Evolutionary conservation across 2,888 invertebrate species (phyloP).

Genomic region (Noctua fimbriata): DNA sequence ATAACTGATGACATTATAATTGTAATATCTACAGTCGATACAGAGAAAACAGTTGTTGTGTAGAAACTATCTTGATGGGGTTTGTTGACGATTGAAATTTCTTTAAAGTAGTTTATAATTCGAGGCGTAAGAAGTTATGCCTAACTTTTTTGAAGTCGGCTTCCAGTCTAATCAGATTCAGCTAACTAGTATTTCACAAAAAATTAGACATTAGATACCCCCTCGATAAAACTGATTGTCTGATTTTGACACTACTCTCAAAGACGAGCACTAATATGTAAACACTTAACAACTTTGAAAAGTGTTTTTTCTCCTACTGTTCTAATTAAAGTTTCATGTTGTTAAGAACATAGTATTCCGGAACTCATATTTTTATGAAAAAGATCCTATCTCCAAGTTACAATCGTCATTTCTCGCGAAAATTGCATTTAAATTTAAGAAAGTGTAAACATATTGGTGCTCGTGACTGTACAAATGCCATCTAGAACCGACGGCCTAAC

Average conservation of each 20-base stretch:
- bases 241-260: background rate
- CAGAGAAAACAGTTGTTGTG: slow-evolving; percentile 2
- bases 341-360: no score
- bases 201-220: background rate
- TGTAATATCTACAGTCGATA: background rate
- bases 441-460: no score
- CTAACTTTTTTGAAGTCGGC: background rate
- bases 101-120: background rate
- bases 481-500: background rate
- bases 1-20: slow-evolving; percentile 24
- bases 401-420: no score
- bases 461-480: no score
- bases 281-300: no score
- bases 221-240: background rate
- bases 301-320: no score
- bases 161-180: background rate
- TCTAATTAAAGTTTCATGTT: no score
- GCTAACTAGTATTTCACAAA: background rate
- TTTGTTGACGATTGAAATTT: background rate
- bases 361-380: no score
- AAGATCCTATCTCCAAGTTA: no score
- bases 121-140: background rate
- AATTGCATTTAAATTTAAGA: no score
- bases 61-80: background rate
- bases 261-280: no score